A percentile compares a stretch with the other conserved stretches of the same genome.
These are phyloP conservation scores for Chaenogobius annularis DNA, from an alignment of 2,113 vertebrate species.

Conservation along the genomic window DNA sequence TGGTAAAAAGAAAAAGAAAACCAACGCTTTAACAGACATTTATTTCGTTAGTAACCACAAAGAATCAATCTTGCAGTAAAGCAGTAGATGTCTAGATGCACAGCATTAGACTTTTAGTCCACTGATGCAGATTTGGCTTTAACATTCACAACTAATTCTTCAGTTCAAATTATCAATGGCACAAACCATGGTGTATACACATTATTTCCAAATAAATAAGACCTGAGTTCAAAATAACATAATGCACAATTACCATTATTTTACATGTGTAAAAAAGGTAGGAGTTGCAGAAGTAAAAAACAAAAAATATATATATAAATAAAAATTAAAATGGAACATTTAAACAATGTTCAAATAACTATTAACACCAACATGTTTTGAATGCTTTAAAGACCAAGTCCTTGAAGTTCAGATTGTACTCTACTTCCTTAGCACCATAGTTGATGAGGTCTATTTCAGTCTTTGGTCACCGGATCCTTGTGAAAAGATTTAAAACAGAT, in stretches of 20 bases:
- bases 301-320: background rate
- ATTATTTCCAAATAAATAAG: slow-evolving; percentile 50
- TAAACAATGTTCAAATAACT: slow-evolving; percentile 7
- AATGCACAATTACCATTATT: slow-evolving; percentile 15
- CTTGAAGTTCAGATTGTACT: slow-evolving; percentile 14
- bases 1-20: background rate
- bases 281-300: slow-evolving; percentile 18
- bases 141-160: slow-evolving; percentile 14
- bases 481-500: slow-evolving; percentile 76
- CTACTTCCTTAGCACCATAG: slow-evolving; percentile 29
- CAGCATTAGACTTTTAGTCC: slow-evolving; percentile 49
- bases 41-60: slow-evolving; percentile 45
- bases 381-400: slow-evolving; percentile 10
- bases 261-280: slow-evolving; percentile 22
- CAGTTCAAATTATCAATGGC: slow-evolving; percentile 6
- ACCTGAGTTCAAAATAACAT: slow-evolving; percentile 42
- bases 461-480: slow-evolving; percentile 67
- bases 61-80: slow-evolving; percentile 37
- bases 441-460: slow-evolving; percentile 1
- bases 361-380: slow-evolving; percentile 5
- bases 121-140: slow-evolving; percentile 12
- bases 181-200: slow-evolving; percentile 28
- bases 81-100: slow-evolving; percentile 28
- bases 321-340: slow-evolving; percentile 16
- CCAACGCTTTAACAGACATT: slow-evolving; percentile 10